These are phyloP conservation scores for Exocentrus adspersus DNA, from an alignment of 2,888 invertebrate genomes.

Conservation along the genomic window DNA sequence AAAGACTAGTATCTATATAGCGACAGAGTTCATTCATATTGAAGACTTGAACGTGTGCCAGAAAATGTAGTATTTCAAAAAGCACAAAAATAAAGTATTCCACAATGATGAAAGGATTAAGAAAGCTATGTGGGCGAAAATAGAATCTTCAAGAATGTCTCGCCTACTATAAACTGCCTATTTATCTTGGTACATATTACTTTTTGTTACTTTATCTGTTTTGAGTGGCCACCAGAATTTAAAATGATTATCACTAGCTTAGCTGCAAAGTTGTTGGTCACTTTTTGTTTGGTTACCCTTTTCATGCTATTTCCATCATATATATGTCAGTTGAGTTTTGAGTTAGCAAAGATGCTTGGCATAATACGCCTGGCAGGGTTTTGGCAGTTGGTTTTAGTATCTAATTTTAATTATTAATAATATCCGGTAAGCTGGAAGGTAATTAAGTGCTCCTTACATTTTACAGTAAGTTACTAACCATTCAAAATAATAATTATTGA, in stretches of 20 bases:
- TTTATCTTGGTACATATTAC: slow-evolving; percentile 25
- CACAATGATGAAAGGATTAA: slow-evolving; percentile 52
- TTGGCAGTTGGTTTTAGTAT: too few relatives aligned
- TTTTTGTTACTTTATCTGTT: slow-evolving; percentile 12
- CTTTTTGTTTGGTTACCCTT: too few relatives aligned
- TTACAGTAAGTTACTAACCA: too few relatives aligned
- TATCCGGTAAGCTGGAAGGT: too few relatives aligned
- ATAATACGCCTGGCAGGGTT: too few relatives aligned
- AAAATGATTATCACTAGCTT: not conserved
- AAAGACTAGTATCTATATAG: slow-evolving; percentile 37
- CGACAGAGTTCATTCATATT: slow-evolving; percentile 55
- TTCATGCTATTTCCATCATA: too few relatives aligned
- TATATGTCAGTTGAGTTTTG: too few relatives aligned
- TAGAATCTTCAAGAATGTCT: slow-evolving; percentile 45
- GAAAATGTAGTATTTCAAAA: slow-evolving; percentile 43
- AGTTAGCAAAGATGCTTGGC: too few relatives aligned
- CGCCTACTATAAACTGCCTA: slow-evolving; percentile 33
- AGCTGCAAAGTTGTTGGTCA: too few relatives aligned
- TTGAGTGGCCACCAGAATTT: not conserved
- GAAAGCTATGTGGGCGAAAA: slow-evolving; percentile 47
- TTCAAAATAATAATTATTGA: too few relatives aligned
- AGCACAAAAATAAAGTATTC: slow-evolving; percentile 40
- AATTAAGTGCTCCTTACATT: too few relatives aligned
- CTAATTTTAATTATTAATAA: too few relatives aligned
- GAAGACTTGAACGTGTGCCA: slow-evolving; percentile 53